Evolutionary conservation across 2,113 vertebrate genomes (phyloP).

Genomic region (Camelus bactrianus): DNA sequence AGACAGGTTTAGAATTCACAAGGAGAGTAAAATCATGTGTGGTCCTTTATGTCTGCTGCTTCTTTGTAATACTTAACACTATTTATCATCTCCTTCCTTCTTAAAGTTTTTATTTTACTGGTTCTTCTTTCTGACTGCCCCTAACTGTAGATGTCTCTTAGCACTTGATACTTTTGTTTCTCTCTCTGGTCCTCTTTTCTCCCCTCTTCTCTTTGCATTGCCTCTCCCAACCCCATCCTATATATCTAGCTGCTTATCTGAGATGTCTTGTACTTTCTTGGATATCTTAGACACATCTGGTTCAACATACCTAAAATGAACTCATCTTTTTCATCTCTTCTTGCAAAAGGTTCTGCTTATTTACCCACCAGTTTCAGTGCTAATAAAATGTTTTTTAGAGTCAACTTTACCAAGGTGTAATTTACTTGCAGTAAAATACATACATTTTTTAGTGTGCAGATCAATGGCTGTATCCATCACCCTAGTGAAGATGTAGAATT

Average conservation of each 20-base stretch:
- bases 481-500: neutral
- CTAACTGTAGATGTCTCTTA: neutral
- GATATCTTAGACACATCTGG: neutral
- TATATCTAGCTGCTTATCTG: neutral
- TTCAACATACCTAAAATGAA: slow-evolving; percentile 15
- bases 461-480: neutral
- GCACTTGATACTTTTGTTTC: neutral
- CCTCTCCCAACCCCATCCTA: neutral
- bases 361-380: neutral
- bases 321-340: neutral
- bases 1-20: neutral
- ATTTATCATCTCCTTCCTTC: neutral
- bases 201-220: neutral
- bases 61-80: neutral
- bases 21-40: neutral
- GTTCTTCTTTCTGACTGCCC: neutral
- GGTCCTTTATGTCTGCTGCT: neutral
- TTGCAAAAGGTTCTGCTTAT: neutral
- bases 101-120: slow-evolving; percentile 15
- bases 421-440: slow-evolving; percentile 29
- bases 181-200: neutral
- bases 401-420: neutral
- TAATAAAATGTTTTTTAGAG: neutral
- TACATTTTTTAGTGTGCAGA: neutral
- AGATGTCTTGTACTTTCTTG: neutral